Evolutionary conservation across 2,797 vertebrate species (phyloP), one percentile per base, ranked within the genome.

Genomic region (Pempheris klunzingeri): DNA sequence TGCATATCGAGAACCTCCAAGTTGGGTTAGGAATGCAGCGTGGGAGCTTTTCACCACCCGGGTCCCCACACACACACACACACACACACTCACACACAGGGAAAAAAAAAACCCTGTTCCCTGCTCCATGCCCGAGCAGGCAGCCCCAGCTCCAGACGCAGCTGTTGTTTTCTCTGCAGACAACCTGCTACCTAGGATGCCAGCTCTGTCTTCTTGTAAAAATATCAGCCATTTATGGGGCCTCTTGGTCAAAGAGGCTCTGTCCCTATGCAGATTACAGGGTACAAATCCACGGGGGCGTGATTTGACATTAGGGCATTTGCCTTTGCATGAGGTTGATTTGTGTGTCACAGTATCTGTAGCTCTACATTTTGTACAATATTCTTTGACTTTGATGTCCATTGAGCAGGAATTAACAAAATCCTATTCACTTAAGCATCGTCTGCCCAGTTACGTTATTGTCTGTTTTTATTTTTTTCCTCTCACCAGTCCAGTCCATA

Each of bases 131-230:
- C 73, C 73, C 28, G 60, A 86, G 87, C 84, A 84, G 77, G 71
- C 88, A 74, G 64, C 52, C 69, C n/a, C 44, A 61, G 75, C 80
- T 82, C 65, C 73, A 90, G 82, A 80, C 86, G 64, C 90, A 93
- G 93, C 91, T 94, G 91, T 88, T 93, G 89, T 88, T 93, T 92
- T 87, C 80, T 80, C 83, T 86, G 64, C 81, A 86, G 85, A 90
- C 85, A 92, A 91, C 88, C 90, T 92, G 90, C 87, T 87, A 90
- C 86, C 90, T 91, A 50, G 59, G 72, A 79, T 88, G 86, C 79
- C 85, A 91, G 72, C 82, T 82, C 62, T 74, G 50, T 68, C 46
- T 84, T 77, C 66, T 57, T 50, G 69, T 71, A 39, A 66, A 77
- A 68, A 72, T 61, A 53, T 77, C 71, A 47, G 58, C 62, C 75